Evolutionary conservation across 1,140 invertebrate species (phyloP).

Genomic region (Papilio polytes): DNA sequence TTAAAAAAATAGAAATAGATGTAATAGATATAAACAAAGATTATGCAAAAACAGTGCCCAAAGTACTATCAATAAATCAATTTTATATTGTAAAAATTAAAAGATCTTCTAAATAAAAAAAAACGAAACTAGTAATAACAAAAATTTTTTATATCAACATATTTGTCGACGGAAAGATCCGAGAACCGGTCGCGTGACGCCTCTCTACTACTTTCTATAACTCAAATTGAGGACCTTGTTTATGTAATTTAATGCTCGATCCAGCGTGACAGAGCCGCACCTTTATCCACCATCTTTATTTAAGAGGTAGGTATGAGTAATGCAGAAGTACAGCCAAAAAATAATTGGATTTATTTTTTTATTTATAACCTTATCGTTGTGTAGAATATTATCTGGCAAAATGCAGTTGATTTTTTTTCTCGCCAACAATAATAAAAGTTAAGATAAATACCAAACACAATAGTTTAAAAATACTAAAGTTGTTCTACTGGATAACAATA

Average conservation of each 20-base stretch:
- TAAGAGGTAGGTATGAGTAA: not conserved
- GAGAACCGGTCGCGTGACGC: not conserved
- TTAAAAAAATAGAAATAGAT: no score
- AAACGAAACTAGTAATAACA: not conserved
- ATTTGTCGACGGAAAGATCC: not conserved
- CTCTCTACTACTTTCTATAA: constrained; percentile 16
- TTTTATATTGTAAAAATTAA: no score
- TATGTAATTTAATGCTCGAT: not conserved
- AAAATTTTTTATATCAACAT: not conserved
- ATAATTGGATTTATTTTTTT: not conserved
- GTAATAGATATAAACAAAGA: no score
- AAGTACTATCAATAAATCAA: no score
- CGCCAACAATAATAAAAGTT: no score
- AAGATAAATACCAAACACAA: not conserved
- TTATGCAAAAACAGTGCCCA: no score
- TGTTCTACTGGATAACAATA: constrained; percentile 3
- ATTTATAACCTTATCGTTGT: no score
- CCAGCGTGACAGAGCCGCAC: not conserved
- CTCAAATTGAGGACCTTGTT: not conserved
- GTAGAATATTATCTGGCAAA: no score
- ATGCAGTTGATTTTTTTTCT: no score
- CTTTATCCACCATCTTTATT: no score
- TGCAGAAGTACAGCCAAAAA: not conserved
- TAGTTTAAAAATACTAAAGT: not conserved
- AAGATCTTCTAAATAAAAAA: no score